Percentiles rank a stretch among this genome's conserved stretches.
phyloP scores from a whole-genome alignment of 2,113 vertebrate genomes.

The Gasterosteus aculeatus region DNA sequence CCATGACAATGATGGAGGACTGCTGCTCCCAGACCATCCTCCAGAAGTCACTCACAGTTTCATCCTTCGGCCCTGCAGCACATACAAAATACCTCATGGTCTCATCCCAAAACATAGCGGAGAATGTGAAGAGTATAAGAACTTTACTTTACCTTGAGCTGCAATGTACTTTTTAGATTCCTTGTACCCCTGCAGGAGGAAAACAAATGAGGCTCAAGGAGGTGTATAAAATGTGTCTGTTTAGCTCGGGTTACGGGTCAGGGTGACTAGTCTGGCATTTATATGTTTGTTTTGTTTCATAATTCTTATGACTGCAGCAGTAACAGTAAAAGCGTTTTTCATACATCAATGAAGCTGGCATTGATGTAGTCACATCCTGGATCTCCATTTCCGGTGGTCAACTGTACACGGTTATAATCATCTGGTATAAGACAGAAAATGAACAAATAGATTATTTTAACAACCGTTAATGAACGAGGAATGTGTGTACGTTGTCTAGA shows the following conservation, averaged over 20 bases:
- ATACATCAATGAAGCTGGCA: constrained; percentile 94
- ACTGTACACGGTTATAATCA: constrained; percentile 92
- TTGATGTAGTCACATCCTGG: constrained; percentile 93
- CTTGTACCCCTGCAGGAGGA: constrained; percentile 88
- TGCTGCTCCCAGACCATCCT: constrained; percentile 99
- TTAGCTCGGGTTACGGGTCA: not conserved
- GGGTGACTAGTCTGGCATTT: not conserved
- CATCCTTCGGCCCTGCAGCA: constrained; percentile 90
- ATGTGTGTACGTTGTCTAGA: not conserved
- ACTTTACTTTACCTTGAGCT: constrained; percentile 89
- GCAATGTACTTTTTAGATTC: constrained; percentile 97
- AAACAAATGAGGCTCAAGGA: not conserved
- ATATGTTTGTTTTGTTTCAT: not conserved
- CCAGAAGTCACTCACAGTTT: constrained; percentile 94
- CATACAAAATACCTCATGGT: not conserved
- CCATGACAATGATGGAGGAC: constrained; percentile 96
- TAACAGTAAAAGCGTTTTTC: constrained; percentile 34
- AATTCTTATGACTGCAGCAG: not conserved
- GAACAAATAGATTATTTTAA: not conserved
- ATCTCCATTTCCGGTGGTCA: constrained; percentile 84
- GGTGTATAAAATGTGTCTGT: not conserved
- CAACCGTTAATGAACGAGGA: not conserved
- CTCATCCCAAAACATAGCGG: not conserved
- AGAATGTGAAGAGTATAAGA: not conserved
- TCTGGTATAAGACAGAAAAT: constrained; percentile 78